Base-by-base conservation (phyloP, 2,113 vertebrate species). In the Hemiprocne comata region DNA sequence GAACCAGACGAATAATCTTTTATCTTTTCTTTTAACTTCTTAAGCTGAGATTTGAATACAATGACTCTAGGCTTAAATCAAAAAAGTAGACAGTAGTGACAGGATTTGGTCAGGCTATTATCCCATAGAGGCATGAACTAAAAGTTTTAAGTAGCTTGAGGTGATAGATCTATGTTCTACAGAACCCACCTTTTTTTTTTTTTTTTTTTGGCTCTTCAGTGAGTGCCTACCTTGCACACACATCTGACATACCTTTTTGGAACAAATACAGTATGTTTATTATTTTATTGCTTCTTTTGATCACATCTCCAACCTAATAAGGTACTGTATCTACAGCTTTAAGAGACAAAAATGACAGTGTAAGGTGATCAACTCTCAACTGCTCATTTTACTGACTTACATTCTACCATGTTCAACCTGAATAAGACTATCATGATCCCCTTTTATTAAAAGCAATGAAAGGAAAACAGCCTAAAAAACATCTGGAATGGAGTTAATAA, bases 181-280 rank as follows among this genome's bases (percentile, higher is more conserved):
- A 55, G 7, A 84, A 21, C 2, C 0, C 2, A 6, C 7, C 9
- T 9, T 62, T 28, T 17, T 5, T 33, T 33, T 23, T 11, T 9
- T 6, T 1, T 7, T 17, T 11, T 19, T 19, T 19, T 46, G 17
- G 11, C 28, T 4, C 40, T 44, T 40, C n/a, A 65, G 2, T 20
- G 21, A 28, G 3, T 55, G 18, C 60, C 36, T 36, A 51, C 34
- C 25, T 33, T 54, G 29, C 38, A 73, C 13, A 55, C 17, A 58
- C 61, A 36, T 29, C 25, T 55, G 31, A 44, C 15, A 17, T 36
- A 18, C 16, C 34, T 67, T 78, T 84, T 42, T 48, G 18, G 24
- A 76, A 71, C 28, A 69, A 75, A 23, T 38, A n/a, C 14, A n/a
- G 14, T 48, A 38, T 21, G 5, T 54, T 67, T 66, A 51, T 50